Evolutionary conservation across 2,888 invertebrate genomes (phyloP).

Genomic region (Trissolcus brochymenae): DNA sequence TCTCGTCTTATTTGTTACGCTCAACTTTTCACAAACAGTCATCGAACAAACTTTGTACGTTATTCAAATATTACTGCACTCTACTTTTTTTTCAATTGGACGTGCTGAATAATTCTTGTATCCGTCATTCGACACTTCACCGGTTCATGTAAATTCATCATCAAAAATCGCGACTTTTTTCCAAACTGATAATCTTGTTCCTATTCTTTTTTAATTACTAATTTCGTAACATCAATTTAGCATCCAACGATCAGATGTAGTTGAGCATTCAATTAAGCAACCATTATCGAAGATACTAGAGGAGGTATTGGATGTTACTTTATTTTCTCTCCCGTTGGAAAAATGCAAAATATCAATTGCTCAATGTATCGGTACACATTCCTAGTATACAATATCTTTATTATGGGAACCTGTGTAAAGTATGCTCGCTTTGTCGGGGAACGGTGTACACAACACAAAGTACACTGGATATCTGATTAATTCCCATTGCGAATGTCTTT

Average conservation of each 20-base stretch:
- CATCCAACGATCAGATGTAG: neutral
- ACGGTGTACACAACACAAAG: constrained; percentile 50
- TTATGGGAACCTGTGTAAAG: constrained; percentile 44
- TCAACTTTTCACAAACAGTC: constrained; percentile 43
- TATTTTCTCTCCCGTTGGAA: neutral
- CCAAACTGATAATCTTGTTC: no score
- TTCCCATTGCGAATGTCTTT: constrained; percentile 74
- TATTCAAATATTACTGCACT: constrained; percentile 20
- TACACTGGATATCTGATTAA: constrained; percentile 64
- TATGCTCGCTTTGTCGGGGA: constrained; percentile 45
- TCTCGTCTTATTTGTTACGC: constrained; percentile 46
- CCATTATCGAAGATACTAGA: constrained; percentile 11
- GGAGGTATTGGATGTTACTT: neutral
- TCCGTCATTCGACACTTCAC: neutral
- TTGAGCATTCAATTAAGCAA: constrained; percentile 8
- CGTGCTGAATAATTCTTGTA: neutral
- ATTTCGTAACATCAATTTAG: neutral
- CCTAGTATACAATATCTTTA: constrained; percentile 35
- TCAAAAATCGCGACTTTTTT: no score
- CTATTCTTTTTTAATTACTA: neutral
- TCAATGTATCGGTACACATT: constrained; percentile 28
- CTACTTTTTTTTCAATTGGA: constrained; percentile 6
- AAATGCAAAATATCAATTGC: constrained; percentile 34
- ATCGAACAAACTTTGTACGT: constrained; percentile 35
- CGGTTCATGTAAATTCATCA: neutral